Percentiles rank a stretch among this genome's conserved stretches.
Conservation (phyloP, 2,888 invertebrate species). For the Eledone cirrhosa region DNA sequence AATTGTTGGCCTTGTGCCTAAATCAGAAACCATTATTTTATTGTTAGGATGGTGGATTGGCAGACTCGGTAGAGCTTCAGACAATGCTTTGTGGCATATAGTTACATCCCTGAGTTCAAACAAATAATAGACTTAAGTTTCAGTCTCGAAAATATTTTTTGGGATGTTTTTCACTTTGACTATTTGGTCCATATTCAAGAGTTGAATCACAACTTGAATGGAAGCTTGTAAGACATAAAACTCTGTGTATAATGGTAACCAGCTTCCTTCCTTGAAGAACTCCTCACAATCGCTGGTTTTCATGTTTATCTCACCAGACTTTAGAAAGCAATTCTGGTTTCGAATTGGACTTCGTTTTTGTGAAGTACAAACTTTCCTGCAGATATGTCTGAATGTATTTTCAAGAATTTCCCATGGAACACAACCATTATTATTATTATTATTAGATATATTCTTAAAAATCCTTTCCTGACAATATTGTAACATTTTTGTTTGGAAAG, state of each 20-base stretch:
- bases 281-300: background rate
- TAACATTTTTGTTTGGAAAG: background rate
- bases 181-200: constrained; percentile 3
- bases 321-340: too few relatives aligned
- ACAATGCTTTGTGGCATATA: too few relatives aligned
- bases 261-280: background rate
- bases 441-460: background rate
- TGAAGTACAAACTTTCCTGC: background rate
- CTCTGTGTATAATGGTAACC: constrained; percentile 11
- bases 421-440: background rate
- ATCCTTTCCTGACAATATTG: background rate
- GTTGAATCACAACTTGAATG: background rate
- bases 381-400: background rate
- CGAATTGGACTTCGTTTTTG: too few relatives aligned
- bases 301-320: background rate
- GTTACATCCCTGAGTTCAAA: too few relatives aligned
- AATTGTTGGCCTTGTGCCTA: too few relatives aligned
- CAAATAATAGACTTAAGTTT: too few relatives aligned
- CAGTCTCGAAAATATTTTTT: background rate
- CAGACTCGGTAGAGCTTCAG: too few relatives aligned
- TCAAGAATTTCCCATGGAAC: background rate
- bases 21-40: too few relatives aligned
- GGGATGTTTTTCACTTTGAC: background rate
- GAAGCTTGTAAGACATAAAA: constrained; percentile 2
- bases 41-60: too few relatives aligned